These are phyloP conservation scores for Barnardius zonarius DNA, from an alignment of 2,113 vertebrate genomes.

Conservation along the genomic window DNA sequence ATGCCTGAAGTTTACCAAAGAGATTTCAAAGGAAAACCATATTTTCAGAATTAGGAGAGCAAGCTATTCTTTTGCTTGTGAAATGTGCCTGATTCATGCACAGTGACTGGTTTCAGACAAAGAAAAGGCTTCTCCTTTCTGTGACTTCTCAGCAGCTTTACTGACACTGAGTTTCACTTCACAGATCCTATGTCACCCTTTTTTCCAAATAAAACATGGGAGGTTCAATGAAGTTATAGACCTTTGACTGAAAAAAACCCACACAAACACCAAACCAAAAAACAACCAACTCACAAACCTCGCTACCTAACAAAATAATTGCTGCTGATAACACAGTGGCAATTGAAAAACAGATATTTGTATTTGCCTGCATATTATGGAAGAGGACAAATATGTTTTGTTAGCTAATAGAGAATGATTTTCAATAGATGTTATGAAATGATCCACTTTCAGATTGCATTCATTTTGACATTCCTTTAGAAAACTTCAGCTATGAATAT, in stretches of 20 bases:
- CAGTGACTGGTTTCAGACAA: constrained; percentile 16
- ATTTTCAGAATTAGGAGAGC: background rate
- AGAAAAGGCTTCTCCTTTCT: constrained; percentile 29
- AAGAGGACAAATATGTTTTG: background rate
- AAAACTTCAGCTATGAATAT: background rate
- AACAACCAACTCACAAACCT: background rate
- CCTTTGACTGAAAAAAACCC: background rate
- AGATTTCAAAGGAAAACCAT: background rate
- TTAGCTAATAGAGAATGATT: background rate
- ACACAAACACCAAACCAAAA: background rate
- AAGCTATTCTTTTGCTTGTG: background rate
- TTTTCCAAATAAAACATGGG: background rate
- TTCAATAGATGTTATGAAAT: background rate
- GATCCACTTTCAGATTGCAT: background rate
- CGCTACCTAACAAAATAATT: background rate
- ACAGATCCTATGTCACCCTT: background rate
- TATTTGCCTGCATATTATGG: background rate
- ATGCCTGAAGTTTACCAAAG: background rate
- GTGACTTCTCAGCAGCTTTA: constrained; percentile 4
- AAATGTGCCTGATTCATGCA: background rate
- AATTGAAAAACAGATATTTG: background rate
- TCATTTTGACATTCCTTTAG: background rate
- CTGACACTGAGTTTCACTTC: constrained; percentile 19
- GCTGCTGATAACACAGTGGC: background rate
- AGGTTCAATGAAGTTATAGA: background rate